phyloP scores from a whole-genome alignment of 2,113 vertebrate species.

The Microcebus griseorufus region DNA sequence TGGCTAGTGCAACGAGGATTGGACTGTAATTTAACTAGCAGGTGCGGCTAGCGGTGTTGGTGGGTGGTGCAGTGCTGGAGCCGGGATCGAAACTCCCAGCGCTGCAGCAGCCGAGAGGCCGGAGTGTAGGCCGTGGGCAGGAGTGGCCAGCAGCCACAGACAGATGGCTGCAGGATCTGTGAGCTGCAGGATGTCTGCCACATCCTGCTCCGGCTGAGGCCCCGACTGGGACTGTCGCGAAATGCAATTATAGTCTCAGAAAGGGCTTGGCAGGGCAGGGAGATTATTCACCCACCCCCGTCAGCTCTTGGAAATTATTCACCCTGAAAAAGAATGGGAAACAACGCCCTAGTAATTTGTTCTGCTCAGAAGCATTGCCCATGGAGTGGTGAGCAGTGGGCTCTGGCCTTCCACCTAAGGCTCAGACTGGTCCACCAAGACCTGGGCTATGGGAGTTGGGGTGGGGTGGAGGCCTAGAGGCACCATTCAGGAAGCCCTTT shows the following conservation, averaged over 20 bases:
- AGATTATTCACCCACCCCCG: neutral
- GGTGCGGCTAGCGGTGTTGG: accelerated
- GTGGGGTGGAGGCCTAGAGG: neutral
- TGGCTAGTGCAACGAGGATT: neutral
- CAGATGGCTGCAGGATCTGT: neutral
- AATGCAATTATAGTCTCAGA: neutral
- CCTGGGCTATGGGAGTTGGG: neutral
- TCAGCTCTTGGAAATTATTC: neutral
- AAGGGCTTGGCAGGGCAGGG: neutral
- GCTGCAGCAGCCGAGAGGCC: no score
- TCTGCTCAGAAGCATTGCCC: neutral
- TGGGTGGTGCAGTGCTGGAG: accelerated
- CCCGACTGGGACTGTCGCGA: neutral
- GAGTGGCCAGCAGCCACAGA: no score
- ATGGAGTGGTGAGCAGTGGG: neutral
- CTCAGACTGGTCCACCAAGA: no score
- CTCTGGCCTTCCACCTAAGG: neutral
- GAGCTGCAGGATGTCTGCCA: neutral
- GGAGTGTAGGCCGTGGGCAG: neutral
- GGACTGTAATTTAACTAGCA: neutral
- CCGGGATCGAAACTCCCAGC: accelerated
- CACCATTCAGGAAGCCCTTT: neutral
- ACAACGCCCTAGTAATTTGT: neutral
- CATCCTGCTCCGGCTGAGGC: neutral
- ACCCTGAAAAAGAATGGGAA: neutral